Evolutionary conservation across 2,888 invertebrate species (phyloP).

Genomic region (Cerceris rybyensis): DNA sequence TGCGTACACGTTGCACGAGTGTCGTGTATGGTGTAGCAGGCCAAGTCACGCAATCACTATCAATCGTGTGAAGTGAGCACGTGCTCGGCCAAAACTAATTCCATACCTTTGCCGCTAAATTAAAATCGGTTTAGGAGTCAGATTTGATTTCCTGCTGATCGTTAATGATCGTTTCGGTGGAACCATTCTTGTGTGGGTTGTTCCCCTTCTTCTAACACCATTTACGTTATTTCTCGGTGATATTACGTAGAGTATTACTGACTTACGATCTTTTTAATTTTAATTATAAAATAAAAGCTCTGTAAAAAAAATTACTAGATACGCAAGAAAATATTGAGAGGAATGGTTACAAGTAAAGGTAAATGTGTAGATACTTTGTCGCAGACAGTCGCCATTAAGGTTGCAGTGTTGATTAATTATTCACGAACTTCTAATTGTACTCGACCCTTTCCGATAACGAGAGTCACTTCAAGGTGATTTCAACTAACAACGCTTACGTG

Average conservation of each 20-base stretch:
- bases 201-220: not conserved
- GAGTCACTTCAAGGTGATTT: conserved; percentile 54
- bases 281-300: no score
- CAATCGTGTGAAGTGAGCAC: conserved; percentile 76
- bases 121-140: conserved; percentile 70
- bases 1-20: conserved; percentile 22
- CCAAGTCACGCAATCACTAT: conserved; percentile 79
- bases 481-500: conserved; percentile 47
- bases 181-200: not conserved
- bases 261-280: no score
- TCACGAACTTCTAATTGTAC: conserved; percentile 57
- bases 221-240: not conserved
- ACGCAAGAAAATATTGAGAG: no score
- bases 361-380: not conserved
- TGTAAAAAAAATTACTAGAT: no score
- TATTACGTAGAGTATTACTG: no score
- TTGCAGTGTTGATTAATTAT: conserved; percentile 54
- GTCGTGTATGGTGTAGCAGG: conserved; percentile 61
- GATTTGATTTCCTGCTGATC: conserved; percentile 40
- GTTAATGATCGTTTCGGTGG: not conserved
- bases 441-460: conserved; percentile 55
- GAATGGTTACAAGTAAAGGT: not conserved
- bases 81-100: conserved; percentile 69
- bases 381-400: conserved; percentile 10
- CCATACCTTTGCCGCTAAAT: conserved; percentile 55